Base-by-base conservation (phyloP, 2,113 vertebrate genomes). In the Cyprinodon variegatus region DNA sequence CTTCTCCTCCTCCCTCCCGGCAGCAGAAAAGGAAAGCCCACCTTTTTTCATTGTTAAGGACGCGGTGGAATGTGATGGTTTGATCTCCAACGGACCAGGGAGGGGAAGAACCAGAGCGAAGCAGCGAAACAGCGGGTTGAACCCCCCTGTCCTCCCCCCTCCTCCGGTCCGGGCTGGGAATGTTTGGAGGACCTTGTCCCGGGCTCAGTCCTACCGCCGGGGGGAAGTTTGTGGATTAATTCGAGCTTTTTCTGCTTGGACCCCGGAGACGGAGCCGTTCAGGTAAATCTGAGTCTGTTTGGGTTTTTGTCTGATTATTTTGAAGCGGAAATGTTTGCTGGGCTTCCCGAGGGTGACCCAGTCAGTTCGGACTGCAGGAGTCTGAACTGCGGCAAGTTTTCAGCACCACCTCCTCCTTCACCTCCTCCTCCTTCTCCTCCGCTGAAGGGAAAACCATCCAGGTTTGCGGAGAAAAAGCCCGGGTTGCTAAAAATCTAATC, bases 21-120 rank as follows among this genome's bases (percentile, higher is more conserved):
- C 87, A 48, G 81, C 82, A 70, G 84, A 81, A 45, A 92, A 91
- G 87, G 91, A 94, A 94, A 95, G 84, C 89, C 93, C 91, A 93
- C 93, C 89, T 94, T 94, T 91, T 91, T 91, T 94, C 94, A 94
- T 94, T 94, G 94, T 94, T 94, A 90, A 88, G 87, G 88, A 91
- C 89, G 86, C 92, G 88, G 65, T 88, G 94, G 94, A 94, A 95
- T 95, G 94, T 90, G 91, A 91, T 93, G 93, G 92, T 95, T 93
- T 91, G 90, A 94, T 93, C 87, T 84, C 22, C 50, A 37, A 83
- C 86, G 78, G 86, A 72, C 82, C 80, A 76, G 88, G 88, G 87
- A 87, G 91, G 83, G 89, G 83, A 77, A 90, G 79, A 89, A 81
- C 86, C 12, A 70, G 17, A 39, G 37, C 40, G 4, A 89, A 69